Evolutionary conservation across 2,797 vertebrate species (phyloP), one percentile per base, ranked within the genome.

Genomic region (Leptodactylus fallax): DNA sequence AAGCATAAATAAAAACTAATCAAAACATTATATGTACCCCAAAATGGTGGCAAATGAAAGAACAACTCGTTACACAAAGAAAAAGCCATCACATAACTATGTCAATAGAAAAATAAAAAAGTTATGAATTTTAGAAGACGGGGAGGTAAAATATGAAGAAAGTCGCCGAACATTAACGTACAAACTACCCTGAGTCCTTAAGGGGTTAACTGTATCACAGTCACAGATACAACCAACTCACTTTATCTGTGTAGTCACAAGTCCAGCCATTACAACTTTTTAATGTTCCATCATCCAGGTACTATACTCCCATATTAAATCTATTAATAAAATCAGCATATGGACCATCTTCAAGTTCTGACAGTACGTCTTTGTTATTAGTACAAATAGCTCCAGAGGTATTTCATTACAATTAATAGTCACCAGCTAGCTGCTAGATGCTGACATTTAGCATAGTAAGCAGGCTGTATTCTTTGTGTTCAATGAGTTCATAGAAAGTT

Each of bases 401-500:
- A 95, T 97, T 96, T 94, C 94, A 95, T 96, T 96, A 96, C 96
- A 94, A 94, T 94, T 94, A 94, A 95, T 94, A 95, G 95, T 94
- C 94, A 94, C 93, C 93, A 91, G 92, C 94, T 96, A 93, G 94
- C 94, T 93, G 88, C 7, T 93, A 94, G 93, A 94, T 95, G 93
- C 95, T 95, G 94, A 95, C 94, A 95, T 95, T 95, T 93, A 93
- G 94, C 95, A 96, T 93, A 94, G 94, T 91, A 94, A 95, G 94
- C 92, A 95, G 94, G 94, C 94, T 93, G 92, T 93, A 94, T 92
- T 94, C 95, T 96, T 96, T 96, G 95, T 96, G 93, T 94, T 93
- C 94, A 93, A 92, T 92, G 94, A 95, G 95, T 96, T 96, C 95
- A 95, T 96, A 95, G 95, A 96, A 96, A 95, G 95, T 96, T 96